Base-by-base conservation (phyloP, 2,888 invertebrate genomes). In the Chloroclystis v-ata region DNA sequence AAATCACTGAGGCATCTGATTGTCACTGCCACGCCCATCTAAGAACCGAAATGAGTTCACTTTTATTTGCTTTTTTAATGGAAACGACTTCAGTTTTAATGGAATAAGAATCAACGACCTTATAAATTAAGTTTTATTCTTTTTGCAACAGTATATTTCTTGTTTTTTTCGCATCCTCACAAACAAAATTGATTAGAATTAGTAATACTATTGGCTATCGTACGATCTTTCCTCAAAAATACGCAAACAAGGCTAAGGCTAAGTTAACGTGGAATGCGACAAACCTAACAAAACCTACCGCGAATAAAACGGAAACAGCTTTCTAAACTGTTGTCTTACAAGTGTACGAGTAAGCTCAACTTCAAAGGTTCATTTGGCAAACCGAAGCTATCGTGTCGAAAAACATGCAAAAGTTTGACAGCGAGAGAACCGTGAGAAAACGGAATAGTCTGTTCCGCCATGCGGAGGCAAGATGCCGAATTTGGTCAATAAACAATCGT, bases 401-500 rank as follows among this genome's bases (percentile, higher is more conserved):
- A 35, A 20, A 43, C 28, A n/a, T 35, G 48, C 42, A 41, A 50
- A 44, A 16, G 42, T 42, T 20, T 2, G 20, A 20, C 20, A 20
- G 26, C 44, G 45, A 35, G 35, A 20, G 20, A 11, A 55, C 51
- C 52, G 56, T 59, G 59, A 56, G 59, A 59, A 56, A 56, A 52
- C 47, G 41, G 48, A 53, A 54, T 49, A 46, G 44, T 26, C 32
- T 29, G 33, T 16, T 46, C 38, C 48, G 49, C 29, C 47, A 47
- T 46, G 49, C 43, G 49, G 56, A 54, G 49, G 37, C 49, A 49
- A 54, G 52, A 49, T 52, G 50, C 58, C 54, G 53, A 59, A 65
- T 65, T 72, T 69, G 72, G 72, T 72, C 67, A 69, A 65, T 64
- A 66, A 58, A 61, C 56, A 59, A 57, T 51, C 52, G 54, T 53